Base-by-base conservation (phyloP, 2,797 vertebrate genomes). In the Muraenolepis orangiensis region DNA sequence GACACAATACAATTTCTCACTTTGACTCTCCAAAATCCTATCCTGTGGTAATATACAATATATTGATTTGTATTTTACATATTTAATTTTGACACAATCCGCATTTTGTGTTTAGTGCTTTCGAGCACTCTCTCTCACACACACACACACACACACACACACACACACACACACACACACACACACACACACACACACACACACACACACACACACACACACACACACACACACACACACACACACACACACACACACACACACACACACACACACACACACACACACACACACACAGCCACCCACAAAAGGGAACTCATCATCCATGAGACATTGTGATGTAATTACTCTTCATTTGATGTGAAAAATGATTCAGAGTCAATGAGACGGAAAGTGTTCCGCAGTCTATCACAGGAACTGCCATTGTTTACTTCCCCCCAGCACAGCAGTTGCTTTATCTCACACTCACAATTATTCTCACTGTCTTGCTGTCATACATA, bases 331-430 rank as follows among this genome's bases (percentile, higher is more conserved):
- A 81, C 82, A 84, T 79, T 88, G 86, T 90, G 86, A 86, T 86
- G 85, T 91, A 89, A 91, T 91, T 92, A 90, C 84, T 89, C 89
- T 90, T 87, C 85, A 90, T 90, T 87, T 90, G 88, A 92, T 91
- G 86, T 90, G 87, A 86, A 87, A 88, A 91, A 90, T 90, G 85
- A 91, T 91, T 91, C 88, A 91, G 86, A 91, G 83, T 87, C 88
- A 90, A 91, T 91, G 91, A 91, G 91, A 87, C 75, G 88, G 86
- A 91, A 88, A 91, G 91, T 89, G 88, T 91, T 89, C 36, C 77
- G 83, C 84, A 85, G 88, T 90, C 88, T 85, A 86, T 90, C 87
- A 92, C 85, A 88, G 86, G 84, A 88, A 91, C 84, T 86, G 85
- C 85, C 88, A 85, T 88, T 90, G 89, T 91, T 91, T 92, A 91